Percentiles rank a stretch among this genome's conserved stretches.
phyloP scores from a whole-genome alignment of 2,113 vertebrate species.

The Meleagris gallopavo region DNA sequence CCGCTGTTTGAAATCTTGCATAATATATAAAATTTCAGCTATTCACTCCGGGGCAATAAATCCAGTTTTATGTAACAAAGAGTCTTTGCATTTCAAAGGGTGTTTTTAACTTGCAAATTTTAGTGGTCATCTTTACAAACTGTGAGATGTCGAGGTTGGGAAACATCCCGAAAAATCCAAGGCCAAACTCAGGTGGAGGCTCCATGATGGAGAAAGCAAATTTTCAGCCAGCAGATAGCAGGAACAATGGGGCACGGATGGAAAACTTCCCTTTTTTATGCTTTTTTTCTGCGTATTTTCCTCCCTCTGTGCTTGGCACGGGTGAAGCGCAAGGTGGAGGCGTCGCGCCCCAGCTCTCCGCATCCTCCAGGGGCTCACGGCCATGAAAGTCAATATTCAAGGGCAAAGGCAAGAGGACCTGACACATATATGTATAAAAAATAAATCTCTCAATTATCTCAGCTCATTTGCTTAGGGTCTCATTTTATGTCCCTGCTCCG shows the following conservation, averaged over 20 bases:
- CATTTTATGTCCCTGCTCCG: conserved; percentile 87
- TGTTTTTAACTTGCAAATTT: conserved; percentile 82
- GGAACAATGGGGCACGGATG: not conserved
- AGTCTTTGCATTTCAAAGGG: conserved; percentile 81
- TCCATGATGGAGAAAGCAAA: accelerated
- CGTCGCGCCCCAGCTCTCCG: not conserved
- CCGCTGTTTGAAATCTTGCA: conserved; percentile 80
- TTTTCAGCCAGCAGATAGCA: not conserved
- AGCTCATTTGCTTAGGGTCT: conserved; percentile 92
- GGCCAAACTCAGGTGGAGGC: not conserved
- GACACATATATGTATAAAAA: conserved; percentile 82
- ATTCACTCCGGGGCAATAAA: conserved; percentile 78
- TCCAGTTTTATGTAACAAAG: conserved; percentile 80
- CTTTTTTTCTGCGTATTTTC: not conserved
- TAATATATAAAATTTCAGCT: conserved; percentile 83
- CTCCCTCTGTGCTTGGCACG: accelerated
- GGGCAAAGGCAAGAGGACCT: conserved; percentile 87
- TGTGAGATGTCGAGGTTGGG: conserved; percentile 34
- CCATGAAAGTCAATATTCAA: conserved; percentile 90
- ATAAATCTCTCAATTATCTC: conserved; percentile 99
- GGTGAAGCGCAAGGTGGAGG: not conserved
- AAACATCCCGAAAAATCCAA: not conserved
- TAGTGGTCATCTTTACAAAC: conserved; percentile 80
- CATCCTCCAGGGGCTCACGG: conserved; percentile 43
- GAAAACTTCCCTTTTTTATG: not conserved